Conservation (phyloP, 1,140 invertebrate genomes). For the Zaprionus kolodkinae region DNA sequence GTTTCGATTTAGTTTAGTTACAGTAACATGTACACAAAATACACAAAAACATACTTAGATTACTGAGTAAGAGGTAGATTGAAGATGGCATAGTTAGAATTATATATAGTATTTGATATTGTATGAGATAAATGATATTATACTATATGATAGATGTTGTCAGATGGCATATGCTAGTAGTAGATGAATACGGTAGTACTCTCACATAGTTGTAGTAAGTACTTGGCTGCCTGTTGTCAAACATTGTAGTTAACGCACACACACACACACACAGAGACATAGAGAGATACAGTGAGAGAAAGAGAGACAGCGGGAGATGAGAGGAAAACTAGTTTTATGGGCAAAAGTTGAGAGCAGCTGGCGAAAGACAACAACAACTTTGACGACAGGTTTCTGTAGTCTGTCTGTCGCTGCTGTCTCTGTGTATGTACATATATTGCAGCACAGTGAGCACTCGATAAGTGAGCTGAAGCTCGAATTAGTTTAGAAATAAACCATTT, state of each 20-base stretch:
- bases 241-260: constrained; percentile 66
- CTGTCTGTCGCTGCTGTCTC: constrained; percentile 12
- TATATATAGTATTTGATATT: constrained; percentile 4
- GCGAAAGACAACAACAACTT: constrained; percentile 58
- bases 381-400: constrained; percentile 67
- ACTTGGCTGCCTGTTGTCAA: constrained; percentile 70
- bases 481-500: background rate
- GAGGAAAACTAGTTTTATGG: constrained; percentile 72
- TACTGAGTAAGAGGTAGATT: constrained; percentile 3
- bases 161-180: constrained; percentile 3
- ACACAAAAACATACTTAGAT: constrained; percentile 42
- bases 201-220: constrained; percentile 52
- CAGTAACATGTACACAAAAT: constrained; percentile 49
- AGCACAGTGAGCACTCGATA: background rate
- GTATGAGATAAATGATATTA: background rate
- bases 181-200: constrained; percentile 10
- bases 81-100: constrained; percentile 8
- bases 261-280: constrained; percentile 35
- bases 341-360: constrained; percentile 76
- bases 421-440: background rate
- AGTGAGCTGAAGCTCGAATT: background rate
- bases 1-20: constrained; percentile 63
- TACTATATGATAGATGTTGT: background rate
- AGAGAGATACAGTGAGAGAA: constrained; percentile 10
- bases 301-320: constrained; percentile 14